Base-by-base conservation (phyloP, 2,113 vertebrate species). In the Casuarius casuarius region DNA sequence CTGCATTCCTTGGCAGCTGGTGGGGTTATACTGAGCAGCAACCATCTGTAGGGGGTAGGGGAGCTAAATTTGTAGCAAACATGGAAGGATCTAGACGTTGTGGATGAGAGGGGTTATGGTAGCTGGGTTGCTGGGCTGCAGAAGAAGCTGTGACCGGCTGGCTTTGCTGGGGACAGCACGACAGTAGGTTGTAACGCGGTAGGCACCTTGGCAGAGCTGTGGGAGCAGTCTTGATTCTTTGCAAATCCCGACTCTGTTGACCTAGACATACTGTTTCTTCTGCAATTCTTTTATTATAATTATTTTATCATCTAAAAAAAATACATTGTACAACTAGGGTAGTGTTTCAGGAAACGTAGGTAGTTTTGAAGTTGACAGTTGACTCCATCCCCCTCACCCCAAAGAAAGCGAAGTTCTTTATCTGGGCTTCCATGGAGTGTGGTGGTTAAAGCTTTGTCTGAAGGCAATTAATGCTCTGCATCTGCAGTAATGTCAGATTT, bases 401-500 rank as follows among this genome's bases (percentile, higher is more conserved):
- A 77, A 94, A 82, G 82, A 76, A 91, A 68, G 56, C 49, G 1
- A 75, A 54, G 10, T 31, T 52, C 89, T 75, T 82, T 84, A 38
- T 90, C 70, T 95, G 5, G 88, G 77, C 33, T 85, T 96, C 94
- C 65, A 59, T 85, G 65, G 10, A 66, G 77, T 51, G 72, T 46
- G 26, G 78, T 93, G 87, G 92, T 93, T 87, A 94, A 90, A 92
- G 84, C 48, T 96, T 48, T 94, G 65, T 81, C 92, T 92, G 81
- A 95, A 96, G 84, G 80, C 85, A 95, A 95, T 96, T 91, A 97
- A 89, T 91, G 58, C 82, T 85, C 29, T 92, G 65, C 44, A 59
- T 96, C 87, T 96, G 74, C 89, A 90, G 72, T 95, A 95, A 95
- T 80, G 86, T 96, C 91, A 96, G 49, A 92, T 93, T 95, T 97